phyloP scores from a whole-genome alignment of 53 echinoderm and acorn worm genomes.

The Hippasteria phrygiana region DNA sequence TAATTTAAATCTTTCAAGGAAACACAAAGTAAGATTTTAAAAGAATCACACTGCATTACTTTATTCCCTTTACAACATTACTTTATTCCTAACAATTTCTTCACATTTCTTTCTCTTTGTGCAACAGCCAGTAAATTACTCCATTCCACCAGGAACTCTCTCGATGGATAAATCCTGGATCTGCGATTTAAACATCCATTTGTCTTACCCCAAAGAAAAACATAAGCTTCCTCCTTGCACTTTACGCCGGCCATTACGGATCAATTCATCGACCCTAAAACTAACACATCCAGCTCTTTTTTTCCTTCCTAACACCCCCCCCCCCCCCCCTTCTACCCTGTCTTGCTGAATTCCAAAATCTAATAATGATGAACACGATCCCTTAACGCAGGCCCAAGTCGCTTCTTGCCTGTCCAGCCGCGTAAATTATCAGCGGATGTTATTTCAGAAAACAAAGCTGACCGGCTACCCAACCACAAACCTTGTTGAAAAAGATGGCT shows the following conservation, averaged over 20 bases:
- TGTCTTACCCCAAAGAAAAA: constrained; percentile 25
- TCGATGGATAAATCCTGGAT: not conserved
- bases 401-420: constrained; percentile 55
- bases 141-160: too few relatives aligned
- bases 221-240: constrained; percentile 8
- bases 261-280: constrained; percentile 64
- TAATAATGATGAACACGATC: constrained; percentile 58
- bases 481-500: not conserved
- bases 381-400: constrained; percentile 51
- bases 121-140: not conserved
- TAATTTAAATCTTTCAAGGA: too few relatives aligned
- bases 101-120: not conserved
- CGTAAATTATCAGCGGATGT: constrained; percentile 58
- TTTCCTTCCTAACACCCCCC: not conserved
- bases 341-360: constrained; percentile 37
- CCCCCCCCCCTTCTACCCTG: not conserved
- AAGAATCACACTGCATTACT: too few relatives aligned
- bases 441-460: constrained; percentile 66
- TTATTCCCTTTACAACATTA: too few relatives aligned
- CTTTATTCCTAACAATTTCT: too few relatives aligned
- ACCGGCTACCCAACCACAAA: constrained; percentile 35
- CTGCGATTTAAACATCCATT: not conserved
- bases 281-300: constrained; percentile 49
- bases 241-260: constrained; percentile 60
- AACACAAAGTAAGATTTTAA: too few relatives aligned